A percentile compares a stretch with the other conserved stretches of the same genome.
These are phyloP conservation scores for Xerus rutilus DNA, from an alignment of 2,797 vertebrate species.

Conservation along the genomic window DNA sequence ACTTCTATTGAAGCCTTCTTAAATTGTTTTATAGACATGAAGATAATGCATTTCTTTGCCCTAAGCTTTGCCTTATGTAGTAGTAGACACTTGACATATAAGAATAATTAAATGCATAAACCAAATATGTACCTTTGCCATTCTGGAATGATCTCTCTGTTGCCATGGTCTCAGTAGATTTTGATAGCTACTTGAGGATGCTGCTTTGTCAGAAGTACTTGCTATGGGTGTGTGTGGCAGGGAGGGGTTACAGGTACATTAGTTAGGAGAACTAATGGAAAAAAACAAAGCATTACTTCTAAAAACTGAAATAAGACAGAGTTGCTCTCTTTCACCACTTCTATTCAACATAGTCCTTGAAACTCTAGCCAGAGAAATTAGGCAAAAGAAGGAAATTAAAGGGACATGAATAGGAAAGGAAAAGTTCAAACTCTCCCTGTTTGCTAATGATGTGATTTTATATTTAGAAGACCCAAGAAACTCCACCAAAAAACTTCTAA, in stretches of 20 bases:
- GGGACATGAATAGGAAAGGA: no score
- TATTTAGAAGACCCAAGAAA: no score
- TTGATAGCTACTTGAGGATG: neutral
- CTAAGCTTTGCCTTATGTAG: neutral
- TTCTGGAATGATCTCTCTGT: neutral
- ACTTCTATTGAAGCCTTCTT: neutral
- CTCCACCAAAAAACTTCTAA: no score
- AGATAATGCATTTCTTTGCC: neutral
- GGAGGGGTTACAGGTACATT: neutral
- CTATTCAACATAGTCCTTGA: no score
- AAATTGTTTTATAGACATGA: neutral
- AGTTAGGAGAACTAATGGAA: no score
- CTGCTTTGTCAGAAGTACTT: neutral
- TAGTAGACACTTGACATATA: neutral
- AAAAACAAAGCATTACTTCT: no score
- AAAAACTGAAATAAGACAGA: no score
- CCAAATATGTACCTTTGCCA: neutral
- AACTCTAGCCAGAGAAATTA: no score
- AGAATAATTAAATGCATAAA: neutral
- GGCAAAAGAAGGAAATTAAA: no score
- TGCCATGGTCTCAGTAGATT: neutral
- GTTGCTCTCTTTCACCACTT: no score
- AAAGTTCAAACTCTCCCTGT: no score
- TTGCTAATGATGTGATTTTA: no score
- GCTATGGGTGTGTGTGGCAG: neutral